A percentile compares a stretch with the other conserved stretches of the same genome.
These are phyloP conservation scores for Heterotilapia buettikoferi DNA, from an alignment of 2,113 vertebrate species.

Conservation along the genomic window DNA sequence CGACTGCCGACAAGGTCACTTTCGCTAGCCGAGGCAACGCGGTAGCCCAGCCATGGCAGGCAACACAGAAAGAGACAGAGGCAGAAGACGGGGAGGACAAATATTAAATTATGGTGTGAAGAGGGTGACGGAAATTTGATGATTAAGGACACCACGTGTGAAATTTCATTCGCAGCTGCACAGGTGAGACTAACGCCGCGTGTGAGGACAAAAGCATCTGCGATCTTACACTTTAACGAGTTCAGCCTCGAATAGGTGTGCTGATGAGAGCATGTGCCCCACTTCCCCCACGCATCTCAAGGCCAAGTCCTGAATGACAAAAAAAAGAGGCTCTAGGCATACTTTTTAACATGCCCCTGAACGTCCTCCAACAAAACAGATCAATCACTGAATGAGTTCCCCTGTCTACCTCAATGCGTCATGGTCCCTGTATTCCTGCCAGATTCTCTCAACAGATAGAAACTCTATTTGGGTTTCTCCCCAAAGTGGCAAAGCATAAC, in stretches of 20 bases:
- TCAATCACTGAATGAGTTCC: slow-evolving; percentile 22
- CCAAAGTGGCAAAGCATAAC: slow-evolving; percentile 3
- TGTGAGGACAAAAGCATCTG: neutral
- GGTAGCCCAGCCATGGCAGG: neutral
- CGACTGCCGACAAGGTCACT: slow-evolving; percentile 66
- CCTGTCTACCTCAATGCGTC: slow-evolving; percentile 16
- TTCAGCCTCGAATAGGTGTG: neutral
- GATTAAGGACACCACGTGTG: neutral
- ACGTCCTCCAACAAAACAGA: slow-evolving; percentile 21
- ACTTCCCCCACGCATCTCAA: neutral
- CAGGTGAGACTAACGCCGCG: neutral
- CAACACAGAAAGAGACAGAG: neutral
- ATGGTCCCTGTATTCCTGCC: slow-evolving; percentile 1
- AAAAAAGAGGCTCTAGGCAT: neutral
- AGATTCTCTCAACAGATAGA: neutral
- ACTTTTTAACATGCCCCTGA: slow-evolving; percentile 26
- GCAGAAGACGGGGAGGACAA: neutral
- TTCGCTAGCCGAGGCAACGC: slow-evolving; percentile 30
- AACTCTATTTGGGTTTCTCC: neutral
- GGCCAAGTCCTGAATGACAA: neutral
- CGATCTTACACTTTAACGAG: neutral
- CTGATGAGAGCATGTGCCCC: neutral
- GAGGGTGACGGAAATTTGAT: neutral
- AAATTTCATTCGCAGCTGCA: slow-evolving; percentile 32
- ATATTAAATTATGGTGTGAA: slow-evolving; percentile 17